Base-by-base conservation (phyloP, 2,113 vertebrate genomes). In the Litocranius walleri region DNA sequence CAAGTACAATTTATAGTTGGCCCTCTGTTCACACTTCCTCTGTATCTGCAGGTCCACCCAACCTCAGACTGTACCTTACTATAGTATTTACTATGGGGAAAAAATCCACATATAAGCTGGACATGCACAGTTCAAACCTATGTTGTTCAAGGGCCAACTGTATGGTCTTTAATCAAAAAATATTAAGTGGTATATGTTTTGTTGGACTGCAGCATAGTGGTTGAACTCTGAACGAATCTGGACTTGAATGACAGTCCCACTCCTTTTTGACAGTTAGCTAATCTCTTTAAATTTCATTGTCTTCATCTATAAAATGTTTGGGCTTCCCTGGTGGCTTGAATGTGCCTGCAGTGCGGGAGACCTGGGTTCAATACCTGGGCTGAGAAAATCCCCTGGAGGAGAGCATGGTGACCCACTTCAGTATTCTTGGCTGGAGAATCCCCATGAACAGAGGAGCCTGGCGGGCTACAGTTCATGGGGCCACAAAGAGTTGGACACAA, bases 281-380 rank as follows among this genome's bases (percentile, higher is more conserved):
- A 67, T 86, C 59, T 88, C 29, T 91, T 83, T 95, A 96, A 77
- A 62, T 21, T 36, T 90, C 21, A 90, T 9, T 94, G 54, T 97
- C 52, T 88, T 94, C n/a, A 40, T 84, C 30, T 80, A 6, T 84
- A 92, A 94, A 90, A 57, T 92, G 33, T 30, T 61, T 74, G 67
- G n/a, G 36, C 36, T 74, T 74, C 67, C 36, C 21, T 71, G 64
- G 64, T 23, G 64, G 17, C 64, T 71, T 71, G 10, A 71, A 71
- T 40, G 40, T 71, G n/a, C 67, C 67, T 40, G n/a, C n/a, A 71
- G 0, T 71, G 67, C 0, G 0, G 67, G 67, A 71, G 19, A 40
- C 67, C 19, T 71, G 67, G n/a, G n/a, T 71, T 36, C 67, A 71
- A 5, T 71, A 71, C n/a, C n/a, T 71, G n/a, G n/a, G 67, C 40